phyloP scores from a whole-genome alignment of 2,113 vertebrate genomes.

The Campylomormyrus tamandua region DNA sequence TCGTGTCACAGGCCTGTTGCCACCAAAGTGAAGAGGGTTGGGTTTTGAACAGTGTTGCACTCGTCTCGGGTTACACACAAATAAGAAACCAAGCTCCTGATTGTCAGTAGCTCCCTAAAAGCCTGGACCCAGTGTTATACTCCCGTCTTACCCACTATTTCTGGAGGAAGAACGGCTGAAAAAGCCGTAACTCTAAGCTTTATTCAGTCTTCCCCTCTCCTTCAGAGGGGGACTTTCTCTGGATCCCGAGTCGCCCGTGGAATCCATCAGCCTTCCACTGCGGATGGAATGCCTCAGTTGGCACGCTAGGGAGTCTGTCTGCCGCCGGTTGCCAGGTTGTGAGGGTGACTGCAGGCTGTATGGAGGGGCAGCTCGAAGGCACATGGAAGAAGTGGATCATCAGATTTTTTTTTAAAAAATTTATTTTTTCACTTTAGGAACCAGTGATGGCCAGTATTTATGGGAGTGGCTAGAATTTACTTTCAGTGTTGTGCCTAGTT shows the following conservation, averaged over 20 bases:
- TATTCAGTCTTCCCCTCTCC: conserved; percentile 1
- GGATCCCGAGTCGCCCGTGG: conserved; percentile 33
- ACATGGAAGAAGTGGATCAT: neutral
- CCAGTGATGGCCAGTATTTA: neutral
- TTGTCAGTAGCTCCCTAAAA: neutral
- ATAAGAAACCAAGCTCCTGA: neutral
- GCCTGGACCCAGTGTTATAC: neutral
- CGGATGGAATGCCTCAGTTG: conserved; percentile 20
- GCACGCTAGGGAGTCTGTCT: neutral
- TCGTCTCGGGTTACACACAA: neutral
- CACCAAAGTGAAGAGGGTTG: neutral
- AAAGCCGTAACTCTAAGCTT: conserved; percentile 10
- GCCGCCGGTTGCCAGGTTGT: conserved; percentile 15
- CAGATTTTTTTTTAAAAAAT: neutral
- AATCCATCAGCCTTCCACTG: conserved; percentile 35
- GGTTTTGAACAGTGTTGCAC: neutral
- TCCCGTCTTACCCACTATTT: conserved; percentile 5
- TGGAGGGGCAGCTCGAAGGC: neutral
- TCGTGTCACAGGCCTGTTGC: neutral
- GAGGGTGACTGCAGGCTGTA: neutral
- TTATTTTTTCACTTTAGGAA: neutral
- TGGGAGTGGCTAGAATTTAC: neutral
- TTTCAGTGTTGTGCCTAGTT: neutral
- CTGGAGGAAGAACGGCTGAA: conserved; percentile 8
- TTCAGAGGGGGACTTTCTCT: conserved; percentile 27